Base-by-base conservation (phyloP, 2,113 vertebrate species). In the Cyprinodon variegatus region DNA sequence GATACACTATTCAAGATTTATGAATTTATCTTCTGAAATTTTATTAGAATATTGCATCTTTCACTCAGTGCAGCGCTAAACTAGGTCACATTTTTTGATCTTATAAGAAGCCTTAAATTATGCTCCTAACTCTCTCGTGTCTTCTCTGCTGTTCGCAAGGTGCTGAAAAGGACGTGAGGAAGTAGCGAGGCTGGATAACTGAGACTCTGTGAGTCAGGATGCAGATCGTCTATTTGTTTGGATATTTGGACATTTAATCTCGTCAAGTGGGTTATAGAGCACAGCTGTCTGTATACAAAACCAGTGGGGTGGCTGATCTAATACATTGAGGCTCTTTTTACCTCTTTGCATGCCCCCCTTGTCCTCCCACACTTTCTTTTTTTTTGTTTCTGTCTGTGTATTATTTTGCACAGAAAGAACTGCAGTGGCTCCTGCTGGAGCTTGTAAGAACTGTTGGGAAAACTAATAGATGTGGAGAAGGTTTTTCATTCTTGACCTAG, bases 191-290 rank as follows among this genome's bases (percentile, higher is more conserved):
- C 82, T 71, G 37, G 3, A 61, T 87, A 73, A 84, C 75, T 62
- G 81, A 87, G 75, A 46, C 38, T 70, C 57, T 76, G 69, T 84
- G 45, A 76, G 83, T 78, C 71, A 61, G 74, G 66, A 89, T 87
- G 82, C 79, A 90, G 88, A 92, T 91, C 77, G 83, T 87, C 78
- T 88, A 87, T 92, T 93, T 91, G 82, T 91, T 91, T 88, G 86
- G 90, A 85, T 82, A 84, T 90, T 90, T 87, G 83, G 88, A 89
- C 77, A 90, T 89, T 89, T 92, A 92, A 92, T 91, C 89, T 83
- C 87, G 88, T 91, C 90, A 90, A 90, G 89, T 88, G 83, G 89
- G 88, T 88, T 92, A 89, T 85, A 82, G 82, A 91, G 88, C 87
- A 87, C 89, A 91, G 88, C 86, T 93, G 90, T 92, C 64, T 39